These are phyloP conservation scores for Muraenolepis orangiensis DNA, from an alignment of 2,797 vertebrate species.

Conservation along the genomic window DNA sequence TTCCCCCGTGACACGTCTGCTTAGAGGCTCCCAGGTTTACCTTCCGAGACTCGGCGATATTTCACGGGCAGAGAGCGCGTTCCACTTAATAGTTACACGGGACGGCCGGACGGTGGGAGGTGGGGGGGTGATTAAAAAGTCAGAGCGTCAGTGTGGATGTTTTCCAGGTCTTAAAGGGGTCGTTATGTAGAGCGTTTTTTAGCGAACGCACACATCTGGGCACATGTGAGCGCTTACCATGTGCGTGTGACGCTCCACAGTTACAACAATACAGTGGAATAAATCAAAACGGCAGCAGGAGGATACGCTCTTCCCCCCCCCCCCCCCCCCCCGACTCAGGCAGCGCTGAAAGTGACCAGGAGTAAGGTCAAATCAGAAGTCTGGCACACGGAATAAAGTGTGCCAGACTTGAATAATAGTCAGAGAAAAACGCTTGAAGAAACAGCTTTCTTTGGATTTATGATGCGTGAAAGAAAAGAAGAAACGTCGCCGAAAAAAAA, in stretches of 20 bases:
- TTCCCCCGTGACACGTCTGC: neutral
- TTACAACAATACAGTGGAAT: slow-evolving; percentile 18
- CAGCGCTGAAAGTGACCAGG: slow-evolving; percentile 1
- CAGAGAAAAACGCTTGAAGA: neutral
- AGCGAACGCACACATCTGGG: neutral
- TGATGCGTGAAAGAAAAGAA: neutral
- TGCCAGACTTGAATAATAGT: neutral
- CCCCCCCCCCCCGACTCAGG: slow-evolving; percentile 26
- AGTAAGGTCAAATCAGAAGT: slow-evolving; percentile 9
- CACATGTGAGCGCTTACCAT: slow-evolving; percentile 9
- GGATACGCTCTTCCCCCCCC: too few relatives aligned
- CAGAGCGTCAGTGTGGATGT: neutral
- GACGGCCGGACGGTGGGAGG: neutral
- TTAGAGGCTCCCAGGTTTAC: neutral
- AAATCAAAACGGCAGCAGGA: slow-evolving; percentile 10
- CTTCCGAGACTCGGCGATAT: neutral
- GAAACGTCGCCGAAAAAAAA: neutral
- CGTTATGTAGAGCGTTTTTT: neutral
- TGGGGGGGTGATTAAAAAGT: neutral
- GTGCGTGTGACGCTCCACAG: slow-evolving; percentile 12
- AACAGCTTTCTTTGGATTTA: neutral
- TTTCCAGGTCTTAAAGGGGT: neutral
- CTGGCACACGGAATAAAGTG: neutral
- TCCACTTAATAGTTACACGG: slow-evolving; percentile 1
- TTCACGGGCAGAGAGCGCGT: slow-evolving; percentile 4